A percentile compares a stretch with the other conserved stretches of the same genome.
These are phyloP conservation scores for Hydrotaea cyrtoneurina DNA, from an alignment of 2,888 invertebrate genomes.

Conservation along the genomic window DNA sequence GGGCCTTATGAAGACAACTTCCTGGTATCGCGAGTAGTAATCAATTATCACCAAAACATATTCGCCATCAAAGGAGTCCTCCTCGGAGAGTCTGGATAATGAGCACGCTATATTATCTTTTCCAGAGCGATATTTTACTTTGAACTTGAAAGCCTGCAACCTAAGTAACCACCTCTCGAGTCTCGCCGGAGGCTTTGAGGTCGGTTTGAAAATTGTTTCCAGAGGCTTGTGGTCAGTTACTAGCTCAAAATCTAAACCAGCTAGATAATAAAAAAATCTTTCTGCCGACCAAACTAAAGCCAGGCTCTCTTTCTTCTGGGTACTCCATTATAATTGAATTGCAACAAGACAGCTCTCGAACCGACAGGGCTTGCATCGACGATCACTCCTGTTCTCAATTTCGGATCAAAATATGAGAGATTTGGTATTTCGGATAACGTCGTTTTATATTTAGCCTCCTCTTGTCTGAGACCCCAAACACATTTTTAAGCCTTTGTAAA, in stretches of 20 bases:
- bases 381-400: slow-evolving; percentile 50
- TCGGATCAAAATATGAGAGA: slow-evolving; percentile 73
- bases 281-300: slow-evolving; percentile 62
- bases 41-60: slow-evolving; percentile 60
- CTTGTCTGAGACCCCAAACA: slow-evolving; percentile 71
- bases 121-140: slow-evolving; percentile 45
- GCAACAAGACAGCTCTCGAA: slow-evolving; percentile 20
- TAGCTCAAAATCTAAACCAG: slow-evolving; percentile 39
- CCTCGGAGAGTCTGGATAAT: slow-evolving; percentile 36
- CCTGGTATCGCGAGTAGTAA: slow-evolving; percentile 59
- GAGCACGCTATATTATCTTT: slow-evolving; percentile 52
- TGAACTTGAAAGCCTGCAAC: neutral
- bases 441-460: slow-evolving; percentile 70
- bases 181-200: slow-evolving; percentile 18
- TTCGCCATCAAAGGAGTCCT: slow-evolving; percentile 48
- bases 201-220: slow-evolving; percentile 20
- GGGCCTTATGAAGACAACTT: slow-evolving; percentile 47
- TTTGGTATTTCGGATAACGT: slow-evolving; percentile 57
- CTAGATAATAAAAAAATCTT: slow-evolving; percentile 57
- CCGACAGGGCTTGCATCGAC: slow-evolving; percentile 28
- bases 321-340: slow-evolving; percentile 20
- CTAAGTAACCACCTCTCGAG: slow-evolving; percentile 24
- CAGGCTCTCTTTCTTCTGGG: slow-evolving; percentile 55
- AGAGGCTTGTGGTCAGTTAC: slow-evolving; percentile 41
- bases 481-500: slow-evolving; percentile 69